Percentiles rank a stretch among this genome's conserved stretches.
Conservation (phyloP, 1,140 invertebrate species). For the Bombus picipes region DNA sequence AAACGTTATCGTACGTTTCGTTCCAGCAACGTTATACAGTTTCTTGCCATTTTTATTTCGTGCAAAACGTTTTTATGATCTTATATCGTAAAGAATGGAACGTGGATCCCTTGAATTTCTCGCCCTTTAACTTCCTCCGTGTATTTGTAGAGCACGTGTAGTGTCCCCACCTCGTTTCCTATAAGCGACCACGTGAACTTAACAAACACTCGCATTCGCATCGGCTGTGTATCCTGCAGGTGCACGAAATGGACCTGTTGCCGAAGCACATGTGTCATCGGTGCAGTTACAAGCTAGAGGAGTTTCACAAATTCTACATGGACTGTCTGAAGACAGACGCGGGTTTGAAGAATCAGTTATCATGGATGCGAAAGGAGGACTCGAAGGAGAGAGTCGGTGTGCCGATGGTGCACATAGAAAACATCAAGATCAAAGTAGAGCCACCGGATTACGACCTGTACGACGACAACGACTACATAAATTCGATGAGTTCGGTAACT, state of each 20-base stretch:
- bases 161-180: background rate
- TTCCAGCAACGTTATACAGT: too few species aligned
- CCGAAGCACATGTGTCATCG: slow-evolving; percentile 80
- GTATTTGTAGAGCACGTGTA: background rate
- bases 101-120: background rate
- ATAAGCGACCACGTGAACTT: background rate
- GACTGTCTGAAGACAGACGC: slow-evolving; percentile 76
- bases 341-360: slow-evolving; percentile 76
- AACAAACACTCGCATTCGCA: background rate
- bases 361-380: slow-evolving; percentile 77
- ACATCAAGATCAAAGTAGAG: slow-evolving; percentile 76
- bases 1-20: too few species aligned
- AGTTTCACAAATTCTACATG: slow-evolving; percentile 78
- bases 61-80: background rate
- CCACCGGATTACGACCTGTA: slow-evolving; percentile 71
- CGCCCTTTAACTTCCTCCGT: background rate
- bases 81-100: background rate
- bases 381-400: slow-evolving; percentile 64
- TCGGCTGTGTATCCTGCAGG: slow-evolving; percentile 65
- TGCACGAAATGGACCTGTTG: slow-evolving; percentile 80
- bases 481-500: slow-evolving; percentile 50
- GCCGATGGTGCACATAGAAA: slow-evolving; percentile 79
- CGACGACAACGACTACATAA: slow-evolving; percentile 60
- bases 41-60: background rate
- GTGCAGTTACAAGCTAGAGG: slow-evolving; percentile 79